Base-by-base conservation (phyloP, 1,140 invertebrate genomes). In the Gryon sp. region DNA sequence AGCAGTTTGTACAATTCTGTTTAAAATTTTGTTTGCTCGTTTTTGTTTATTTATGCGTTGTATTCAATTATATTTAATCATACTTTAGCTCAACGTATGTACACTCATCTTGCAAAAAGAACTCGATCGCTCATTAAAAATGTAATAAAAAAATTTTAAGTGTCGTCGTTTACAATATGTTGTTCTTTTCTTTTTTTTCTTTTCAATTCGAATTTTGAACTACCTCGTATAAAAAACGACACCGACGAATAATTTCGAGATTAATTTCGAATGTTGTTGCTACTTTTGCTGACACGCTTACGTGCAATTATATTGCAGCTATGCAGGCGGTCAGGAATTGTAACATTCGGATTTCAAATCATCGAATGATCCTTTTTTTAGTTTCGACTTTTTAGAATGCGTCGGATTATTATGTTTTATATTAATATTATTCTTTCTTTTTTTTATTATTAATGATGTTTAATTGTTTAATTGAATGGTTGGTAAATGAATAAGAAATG, bases 141-240 rank as follows among this genome's bases (percentile, higher is more conserved):
- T 62, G 19, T 30, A 59, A 43, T 69, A 69, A 22, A 69, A 69
- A 69, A n/a, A n/a, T 43, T 69, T 69, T 60, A 69, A 69, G 43
- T 69, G 16, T 32, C 53, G 19, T 32, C 53, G 43, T 50, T 36
- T 26, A 38, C 36, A 34, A 20, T 15, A 55, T 30, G 40, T 60
- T 20, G 20, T 57, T 68, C 2, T n/a, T 22, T 26, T 46, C 15
- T 57, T 60, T 20, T 24, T 34, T 6, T 40, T 19, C 11, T 7
- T 43, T 59, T 43, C 18, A 60, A 28, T 48, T 30, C 32, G 30
- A 52, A 34, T 52, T 53, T 59, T 18, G 19, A 43, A 52, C n/a
- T 59, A 60, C 15, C 12, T 18, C 20, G 43, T 59, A 36, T 59
- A 43, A 69, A 43, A 52, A 59, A 50, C 14, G 43, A 36, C 43